Conservation (phyloP, 2,888 invertebrate species). For the Phortica magna region DNA sequence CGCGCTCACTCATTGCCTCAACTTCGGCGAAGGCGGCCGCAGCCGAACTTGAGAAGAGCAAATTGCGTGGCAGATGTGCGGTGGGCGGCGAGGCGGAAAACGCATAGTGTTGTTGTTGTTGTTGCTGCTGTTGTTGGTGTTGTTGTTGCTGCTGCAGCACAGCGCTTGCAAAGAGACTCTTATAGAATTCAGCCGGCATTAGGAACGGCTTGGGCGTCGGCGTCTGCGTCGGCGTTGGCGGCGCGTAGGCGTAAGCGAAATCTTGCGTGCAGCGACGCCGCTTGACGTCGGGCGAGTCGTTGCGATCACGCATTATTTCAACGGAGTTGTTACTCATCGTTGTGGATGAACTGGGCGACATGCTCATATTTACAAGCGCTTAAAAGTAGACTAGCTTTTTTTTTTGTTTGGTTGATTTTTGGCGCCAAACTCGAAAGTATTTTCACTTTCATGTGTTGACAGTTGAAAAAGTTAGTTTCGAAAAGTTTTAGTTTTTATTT, state of each 20-base stretch:
- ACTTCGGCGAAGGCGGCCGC: constrained; percentile 65
- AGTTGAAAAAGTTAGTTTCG: neutral
- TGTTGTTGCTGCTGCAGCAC: constrained; percentile 79
- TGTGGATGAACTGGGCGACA: constrained; percentile 43
- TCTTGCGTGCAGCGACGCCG: constrained; percentile 43
- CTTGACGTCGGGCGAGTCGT: constrained; percentile 22
- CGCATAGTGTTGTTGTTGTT: constrained; percentile 39
- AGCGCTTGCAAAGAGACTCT: constrained; percentile 87
- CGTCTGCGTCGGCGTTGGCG: constrained; percentile 40
- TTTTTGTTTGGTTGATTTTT: constrained; percentile 6
- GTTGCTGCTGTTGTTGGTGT: constrained; percentile 61
- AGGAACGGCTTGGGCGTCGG: constrained; percentile 79
- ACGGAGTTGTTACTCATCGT: constrained; percentile 52
- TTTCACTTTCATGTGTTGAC: neutral
- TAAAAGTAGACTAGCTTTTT: constrained; percentile 58
- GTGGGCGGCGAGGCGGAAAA: constrained; percentile 53
- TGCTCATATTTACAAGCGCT: constrained; percentile 40
- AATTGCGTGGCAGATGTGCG: constrained; percentile 78
- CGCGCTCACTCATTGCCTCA: constrained; percentile 44
- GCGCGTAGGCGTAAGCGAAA: constrained; percentile 46
- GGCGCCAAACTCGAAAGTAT: neutral
- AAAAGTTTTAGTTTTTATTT: constrained; percentile 15
- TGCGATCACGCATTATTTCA: neutral
- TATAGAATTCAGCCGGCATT: constrained; percentile 88
- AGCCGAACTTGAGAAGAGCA: constrained; percentile 79